Conservation (phyloP, 2,797 vertebrate genomes). For the Kryptolebias ocellatus region DNA sequence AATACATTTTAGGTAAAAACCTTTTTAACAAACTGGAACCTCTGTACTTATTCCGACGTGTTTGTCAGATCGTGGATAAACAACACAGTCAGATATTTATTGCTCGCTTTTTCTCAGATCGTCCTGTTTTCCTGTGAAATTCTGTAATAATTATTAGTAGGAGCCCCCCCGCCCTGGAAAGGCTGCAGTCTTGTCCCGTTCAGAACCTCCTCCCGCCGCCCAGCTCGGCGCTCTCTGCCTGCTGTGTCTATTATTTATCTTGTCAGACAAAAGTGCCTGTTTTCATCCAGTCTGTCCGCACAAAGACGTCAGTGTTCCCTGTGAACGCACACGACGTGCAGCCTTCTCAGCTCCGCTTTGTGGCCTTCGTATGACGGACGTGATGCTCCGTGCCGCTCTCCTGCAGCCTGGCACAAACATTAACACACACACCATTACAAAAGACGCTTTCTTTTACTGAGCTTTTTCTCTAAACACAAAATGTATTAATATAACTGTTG, state of each 20-base stretch:
- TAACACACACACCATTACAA: constrained; percentile 32
- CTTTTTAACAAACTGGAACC: background rate
- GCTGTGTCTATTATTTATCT: constrained; percentile 24
- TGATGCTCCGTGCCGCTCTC: constrained; percentile 64
- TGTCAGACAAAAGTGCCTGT: constrained; percentile 54
- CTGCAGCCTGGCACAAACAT: constrained; percentile 48
- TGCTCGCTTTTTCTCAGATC: background rate
- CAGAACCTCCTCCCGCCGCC: background rate
- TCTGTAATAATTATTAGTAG: background rate
- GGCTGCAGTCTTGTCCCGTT: background rate
- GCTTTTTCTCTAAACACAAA: constrained; percentile 4
- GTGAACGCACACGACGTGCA: constrained; percentile 28
- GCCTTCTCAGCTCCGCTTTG: constrained; percentile 16
- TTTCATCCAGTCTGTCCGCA: constrained; percentile 41
- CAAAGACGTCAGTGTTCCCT: constrained; percentile 71
- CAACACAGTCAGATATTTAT: background rate
- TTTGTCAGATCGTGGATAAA: background rate
- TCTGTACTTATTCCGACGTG: background rate
- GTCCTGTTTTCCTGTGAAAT: background rate
- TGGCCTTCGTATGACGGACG: constrained; percentile 49
- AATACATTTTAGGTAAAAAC: too few relatives aligned
- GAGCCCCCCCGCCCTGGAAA: background rate
- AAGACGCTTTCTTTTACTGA: constrained; percentile 26
- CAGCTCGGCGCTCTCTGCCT: constrained; percentile 4
- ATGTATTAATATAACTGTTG: background rate